Conservation (phyloP, 2,797 vertebrate genomes). For the Pseudochromis fuscus region DNA sequence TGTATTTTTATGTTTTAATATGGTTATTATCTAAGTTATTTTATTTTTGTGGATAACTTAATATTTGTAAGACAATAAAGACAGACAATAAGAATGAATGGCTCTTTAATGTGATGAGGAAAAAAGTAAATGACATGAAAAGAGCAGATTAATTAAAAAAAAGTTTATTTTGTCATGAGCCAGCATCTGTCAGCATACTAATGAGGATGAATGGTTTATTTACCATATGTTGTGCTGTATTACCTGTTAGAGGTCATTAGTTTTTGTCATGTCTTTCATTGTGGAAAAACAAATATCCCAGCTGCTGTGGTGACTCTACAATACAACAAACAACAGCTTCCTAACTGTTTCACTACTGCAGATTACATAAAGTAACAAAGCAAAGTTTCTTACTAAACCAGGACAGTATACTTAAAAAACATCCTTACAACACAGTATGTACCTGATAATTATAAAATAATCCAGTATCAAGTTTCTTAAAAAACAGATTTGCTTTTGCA, state of each 20-base stretch:
- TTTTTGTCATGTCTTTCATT: not conserved
- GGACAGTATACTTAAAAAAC: too few species aligned
- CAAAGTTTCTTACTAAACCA: too few species aligned
- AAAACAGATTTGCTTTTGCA: not conserved
- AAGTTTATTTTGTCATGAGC: not conserved
- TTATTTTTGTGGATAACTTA: slow-evolving; percentile 91
- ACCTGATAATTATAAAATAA: too few species aligned
- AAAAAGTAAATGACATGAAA: slow-evolving; percentile 43
- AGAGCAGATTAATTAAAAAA: not conserved
- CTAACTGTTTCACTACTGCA: not conserved
- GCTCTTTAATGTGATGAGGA: slow-evolving; percentile 76
- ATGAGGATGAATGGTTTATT: not conserved
- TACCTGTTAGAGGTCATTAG: not conserved
- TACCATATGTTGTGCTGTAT: not conserved
- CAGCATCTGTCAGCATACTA: not conserved
- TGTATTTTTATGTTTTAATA: slow-evolving; percentile 86
- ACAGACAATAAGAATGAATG: slow-evolving; percentile 77
- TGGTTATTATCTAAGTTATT: slow-evolving; percentile 88
- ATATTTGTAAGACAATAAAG: slow-evolving; percentile 88
- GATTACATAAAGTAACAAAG: too few species aligned
- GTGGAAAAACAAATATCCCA: not conserved
- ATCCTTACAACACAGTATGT: too few species aligned
- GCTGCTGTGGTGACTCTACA: not conserved
- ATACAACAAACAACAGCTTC: not conserved
- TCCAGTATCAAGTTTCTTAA: not conserved